Conservation (phyloP, 2,888 invertebrate species). For the Augochlorella aurata region DNA sequence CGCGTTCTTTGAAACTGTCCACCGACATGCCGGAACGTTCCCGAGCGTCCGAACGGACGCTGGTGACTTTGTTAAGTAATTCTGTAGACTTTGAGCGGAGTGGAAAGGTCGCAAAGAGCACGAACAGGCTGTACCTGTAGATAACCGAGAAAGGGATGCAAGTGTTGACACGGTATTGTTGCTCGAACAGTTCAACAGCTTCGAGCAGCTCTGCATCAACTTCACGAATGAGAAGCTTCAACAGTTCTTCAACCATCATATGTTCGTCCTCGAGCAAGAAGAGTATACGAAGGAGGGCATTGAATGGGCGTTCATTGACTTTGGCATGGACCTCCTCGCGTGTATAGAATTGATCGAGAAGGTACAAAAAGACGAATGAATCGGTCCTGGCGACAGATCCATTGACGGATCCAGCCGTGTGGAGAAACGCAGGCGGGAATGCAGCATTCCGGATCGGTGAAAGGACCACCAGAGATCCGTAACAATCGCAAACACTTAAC, state of each 20-base stretch:
- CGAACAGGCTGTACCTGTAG: conserved; percentile 13
- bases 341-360: conserved; percentile 98
- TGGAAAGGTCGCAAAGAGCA: conserved; percentile 6
- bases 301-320: conserved; percentile 96
- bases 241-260: conserved; percentile 97
- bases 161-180: conserved; percentile 50
- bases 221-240: conserved; percentile 96
- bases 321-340: conserved; percentile 96
- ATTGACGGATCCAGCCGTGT: conserved; percentile 45
- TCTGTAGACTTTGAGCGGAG: background rate
- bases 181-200: conserved; percentile 86
- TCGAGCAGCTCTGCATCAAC: conserved; percentile 97
- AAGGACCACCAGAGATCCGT: conserved; percentile 36
- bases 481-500: conserved; percentile 39
- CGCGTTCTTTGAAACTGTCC: background rate
- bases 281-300: conserved; percentile 95
- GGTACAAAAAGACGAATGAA: conserved; percentile 83
- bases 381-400: conserved; percentile 54
- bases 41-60: background rate
- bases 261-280: conserved; percentile 97
- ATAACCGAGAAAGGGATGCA: background rate
- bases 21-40: conserved; percentile 15
- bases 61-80: background rate
- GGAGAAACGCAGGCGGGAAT: conserved; percentile 2
- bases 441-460: conserved; percentile 36